Conservation (phyloP, 2,797 vertebrate species). For the Esox lucius region DNA sequence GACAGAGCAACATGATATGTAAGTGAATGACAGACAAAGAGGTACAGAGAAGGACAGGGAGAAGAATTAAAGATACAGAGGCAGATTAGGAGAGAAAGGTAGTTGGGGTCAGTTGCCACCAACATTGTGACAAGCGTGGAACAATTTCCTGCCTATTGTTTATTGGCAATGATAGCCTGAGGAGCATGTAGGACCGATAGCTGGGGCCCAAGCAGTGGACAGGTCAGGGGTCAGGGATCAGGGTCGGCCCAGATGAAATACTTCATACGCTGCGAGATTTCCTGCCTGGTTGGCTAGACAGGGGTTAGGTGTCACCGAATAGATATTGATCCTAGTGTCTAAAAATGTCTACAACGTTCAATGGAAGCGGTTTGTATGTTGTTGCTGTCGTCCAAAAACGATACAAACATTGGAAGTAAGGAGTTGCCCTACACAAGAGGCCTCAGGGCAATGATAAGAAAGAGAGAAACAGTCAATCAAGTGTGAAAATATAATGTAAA, state of each 20-base stretch:
- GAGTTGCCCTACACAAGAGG: slow-evolving; percentile 31
- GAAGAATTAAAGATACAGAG: not conserved
- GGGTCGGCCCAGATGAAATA: slow-evolving; percentile 62
- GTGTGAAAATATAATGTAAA: slow-evolving; percentile 26
- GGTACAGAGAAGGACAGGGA: not conserved
- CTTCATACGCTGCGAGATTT: slow-evolving; percentile 69
- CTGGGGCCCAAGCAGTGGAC: slow-evolving; percentile 51
- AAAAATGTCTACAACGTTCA: slow-evolving; percentile 46
- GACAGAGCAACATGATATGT: not conserved
- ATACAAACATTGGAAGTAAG: slow-evolving; percentile 52
- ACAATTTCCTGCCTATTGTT: slow-evolving; percentile 65
- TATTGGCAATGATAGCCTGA: slow-evolving; percentile 45
- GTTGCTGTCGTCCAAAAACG: slow-evolving; percentile 53
- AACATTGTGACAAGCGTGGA: slow-evolving; percentile 69
- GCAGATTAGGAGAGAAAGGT: not conserved
- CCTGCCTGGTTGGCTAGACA: slow-evolving; percentile 61
- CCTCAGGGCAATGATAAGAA: not conserved
- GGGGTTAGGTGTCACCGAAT: slow-evolving; percentile 68
- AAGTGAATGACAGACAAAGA: not conserved
- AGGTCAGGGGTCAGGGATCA: slow-evolving; percentile 57
- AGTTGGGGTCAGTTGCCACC: slow-evolving; percentile 38
- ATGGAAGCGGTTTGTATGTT: slow-evolving; percentile 36
- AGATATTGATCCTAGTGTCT: slow-evolving; percentile 70
- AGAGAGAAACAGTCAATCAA: slow-evolving; percentile 19
- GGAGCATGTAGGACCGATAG: slow-evolving; percentile 30